Conservation (phyloP, 2,888 invertebrate species). For the Drymonia ruficornis region DNA sequence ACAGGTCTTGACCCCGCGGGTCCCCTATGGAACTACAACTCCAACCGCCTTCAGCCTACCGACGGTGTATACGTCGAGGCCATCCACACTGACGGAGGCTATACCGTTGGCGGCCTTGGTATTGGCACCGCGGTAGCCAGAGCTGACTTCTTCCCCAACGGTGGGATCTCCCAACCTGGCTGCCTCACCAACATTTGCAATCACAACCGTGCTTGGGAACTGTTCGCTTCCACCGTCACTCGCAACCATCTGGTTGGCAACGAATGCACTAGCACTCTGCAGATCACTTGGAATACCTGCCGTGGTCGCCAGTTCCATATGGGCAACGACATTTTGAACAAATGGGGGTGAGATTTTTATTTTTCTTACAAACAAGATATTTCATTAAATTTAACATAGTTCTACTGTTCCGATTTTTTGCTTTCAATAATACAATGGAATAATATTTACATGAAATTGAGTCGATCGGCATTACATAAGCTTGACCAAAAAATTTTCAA, state of each 20-base stretch:
- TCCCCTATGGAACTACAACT: slow-evolving; percentile 58
- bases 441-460: too few relatives aligned
- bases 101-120: slow-evolving; percentile 69
- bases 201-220: slow-evolving; percentile 65
- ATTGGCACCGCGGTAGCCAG: slow-evolving; percentile 77
- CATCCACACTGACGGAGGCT: slow-evolving; percentile 75
- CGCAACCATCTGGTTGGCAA: slow-evolving; percentile 59
- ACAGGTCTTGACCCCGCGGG: slow-evolving; percentile 68
- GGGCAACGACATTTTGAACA: slow-evolving; percentile 57
- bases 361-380: neutral
- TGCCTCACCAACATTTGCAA: slow-evolving; percentile 59
- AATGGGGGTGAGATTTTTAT: slow-evolving; percentile 50
- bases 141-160: slow-evolving; percentile 86
- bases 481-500: too few relatives aligned
- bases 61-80: slow-evolving; percentile 70
- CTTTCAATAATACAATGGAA: too few relatives aligned
- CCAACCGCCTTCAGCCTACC: slow-evolving; percentile 42
- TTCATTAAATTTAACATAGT: too few relatives aligned
- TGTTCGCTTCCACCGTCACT: slow-evolving; percentile 60
- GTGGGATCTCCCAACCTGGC: slow-evolving; percentile 73
- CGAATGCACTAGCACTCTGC: slow-evolving; percentile 46
- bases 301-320: slow-evolving; percentile 48
- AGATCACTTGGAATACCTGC: slow-evolving; percentile 57
- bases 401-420: too few relatives aligned
- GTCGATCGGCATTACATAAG: too few relatives aligned